Percentiles rank a stretch among this genome's conserved stretches.
Evolutionary conservation across 1,140 invertebrate species (phyloP).

Genomic region (Theocolax elegans): DNA sequence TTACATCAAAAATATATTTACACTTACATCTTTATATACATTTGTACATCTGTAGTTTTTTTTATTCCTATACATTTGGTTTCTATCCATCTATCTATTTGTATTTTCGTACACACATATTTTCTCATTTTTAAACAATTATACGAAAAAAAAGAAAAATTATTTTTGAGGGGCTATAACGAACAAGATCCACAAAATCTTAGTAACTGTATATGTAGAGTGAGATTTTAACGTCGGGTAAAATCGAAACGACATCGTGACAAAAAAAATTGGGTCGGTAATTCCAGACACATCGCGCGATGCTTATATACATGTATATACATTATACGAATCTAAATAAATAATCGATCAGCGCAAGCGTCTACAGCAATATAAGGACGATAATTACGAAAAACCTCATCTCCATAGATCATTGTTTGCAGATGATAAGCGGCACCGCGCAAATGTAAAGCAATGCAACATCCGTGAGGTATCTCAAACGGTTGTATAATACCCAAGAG

Average conservation of each 20-base stretch:
- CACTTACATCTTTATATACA: too few relatives aligned
- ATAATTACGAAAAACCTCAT: conserved; percentile 49
- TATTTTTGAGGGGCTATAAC: neutral
- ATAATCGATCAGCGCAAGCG: conserved; percentile 1
- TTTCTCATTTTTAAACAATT: too few relatives aligned
- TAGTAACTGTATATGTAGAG: too few relatives aligned
- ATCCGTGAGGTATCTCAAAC: conserved; percentile 25
- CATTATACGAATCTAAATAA: too few relatives aligned
- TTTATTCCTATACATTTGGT: too few relatives aligned
- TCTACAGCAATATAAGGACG: neutral
- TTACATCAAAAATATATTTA: too few relatives aligned
- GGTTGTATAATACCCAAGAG: conserved; percentile 18
- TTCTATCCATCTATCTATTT: too few relatives aligned
- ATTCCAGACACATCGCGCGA: neutral
- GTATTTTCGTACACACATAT: too few relatives aligned
- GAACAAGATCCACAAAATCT: neutral
- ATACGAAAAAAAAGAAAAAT: conserved; percentile 4
- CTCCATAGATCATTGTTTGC: conserved; percentile 45
- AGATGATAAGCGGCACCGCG: conserved; percentile 35
- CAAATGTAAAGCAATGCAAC: conserved; percentile 42
- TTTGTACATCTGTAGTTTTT: too few relatives aligned
- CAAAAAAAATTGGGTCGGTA: conserved; percentile 38
- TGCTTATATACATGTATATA: too few relatives aligned
- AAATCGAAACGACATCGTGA: conserved; percentile 10
- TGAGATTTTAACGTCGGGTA: too few relatives aligned